Conservation (phyloP, 2,888 invertebrate genomes). For the Leptarthrus brevirostris region DNA sequence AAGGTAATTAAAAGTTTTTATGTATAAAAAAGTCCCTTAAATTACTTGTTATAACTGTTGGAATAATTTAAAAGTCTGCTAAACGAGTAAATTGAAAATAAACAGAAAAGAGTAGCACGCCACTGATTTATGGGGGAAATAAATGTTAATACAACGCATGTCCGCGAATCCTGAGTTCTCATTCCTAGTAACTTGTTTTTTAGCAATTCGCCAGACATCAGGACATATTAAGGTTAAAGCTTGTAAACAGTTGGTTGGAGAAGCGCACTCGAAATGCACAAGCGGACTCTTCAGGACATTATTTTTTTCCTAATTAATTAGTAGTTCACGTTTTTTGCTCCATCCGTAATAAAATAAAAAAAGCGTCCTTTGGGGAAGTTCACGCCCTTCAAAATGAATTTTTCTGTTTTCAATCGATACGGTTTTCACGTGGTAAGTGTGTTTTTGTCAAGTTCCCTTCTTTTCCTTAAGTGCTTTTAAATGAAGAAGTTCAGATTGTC, state of each 20-base stretch:
- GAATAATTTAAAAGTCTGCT: no score
- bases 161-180: background rate
- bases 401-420: background rate
- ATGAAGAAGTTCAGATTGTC: no score
- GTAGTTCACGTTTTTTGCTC: no score
- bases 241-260: conserved; percentile 22
- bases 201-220: background rate
- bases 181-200: background rate
- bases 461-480: background rate
- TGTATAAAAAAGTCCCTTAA: no score
- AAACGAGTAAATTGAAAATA: no score
- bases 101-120: background rate
- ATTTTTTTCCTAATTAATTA: background rate
- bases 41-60: no score
- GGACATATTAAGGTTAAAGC: background rate
- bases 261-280: background rate
- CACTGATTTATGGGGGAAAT: background rate
- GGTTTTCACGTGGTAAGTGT: background rate
- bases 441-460: background rate
- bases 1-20: no score
- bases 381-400: background rate
- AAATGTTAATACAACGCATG: background rate
- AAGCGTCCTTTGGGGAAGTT: conserved; percentile 1
- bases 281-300: background rate
- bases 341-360: no score